phyloP scores from a whole-genome alignment of 2,797 vertebrate genomes.

The Okamejei kenojei region DNA sequence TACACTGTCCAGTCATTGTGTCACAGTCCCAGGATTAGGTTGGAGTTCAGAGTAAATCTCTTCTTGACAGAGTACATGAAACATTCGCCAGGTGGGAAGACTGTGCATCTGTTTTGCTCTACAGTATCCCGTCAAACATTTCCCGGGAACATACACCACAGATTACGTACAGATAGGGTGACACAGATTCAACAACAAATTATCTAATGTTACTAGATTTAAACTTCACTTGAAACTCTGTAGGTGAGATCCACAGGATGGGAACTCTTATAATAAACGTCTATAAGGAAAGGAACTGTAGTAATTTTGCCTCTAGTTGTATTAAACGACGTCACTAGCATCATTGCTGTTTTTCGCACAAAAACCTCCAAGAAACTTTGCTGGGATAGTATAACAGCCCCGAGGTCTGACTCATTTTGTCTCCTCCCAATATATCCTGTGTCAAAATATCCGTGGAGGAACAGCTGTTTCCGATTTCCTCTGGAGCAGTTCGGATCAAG shows the following conservation, averaged over 20 bases:
- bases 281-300: neutral
- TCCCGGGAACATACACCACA: neutral
- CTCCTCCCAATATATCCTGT: neutral
- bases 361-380: neutral
- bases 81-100: neutral
- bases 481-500: neutral
- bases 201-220: too few relatives aligned
- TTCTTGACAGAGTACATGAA: neutral
- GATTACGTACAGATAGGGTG: neutral
- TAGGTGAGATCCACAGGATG: neutral
- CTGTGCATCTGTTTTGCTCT: too few relatives aligned
- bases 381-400: neutral
- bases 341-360: neutral
- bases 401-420: neutral
- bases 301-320: neutral
- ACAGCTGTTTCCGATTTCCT: constrained; percentile 31
- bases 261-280: neutral
- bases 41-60: neutral
- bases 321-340: neutral
- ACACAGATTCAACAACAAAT: too few relatives aligned
- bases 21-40: neutral
- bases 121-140: neutral
- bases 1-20: neutral
- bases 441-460: constrained; percentile 1
- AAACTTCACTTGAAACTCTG: neutral